These are phyloP conservation scores for Pachycephala philippinensis DNA, from an alignment of 2,113 vertebrate genomes.

Conservation along the genomic window DNA sequence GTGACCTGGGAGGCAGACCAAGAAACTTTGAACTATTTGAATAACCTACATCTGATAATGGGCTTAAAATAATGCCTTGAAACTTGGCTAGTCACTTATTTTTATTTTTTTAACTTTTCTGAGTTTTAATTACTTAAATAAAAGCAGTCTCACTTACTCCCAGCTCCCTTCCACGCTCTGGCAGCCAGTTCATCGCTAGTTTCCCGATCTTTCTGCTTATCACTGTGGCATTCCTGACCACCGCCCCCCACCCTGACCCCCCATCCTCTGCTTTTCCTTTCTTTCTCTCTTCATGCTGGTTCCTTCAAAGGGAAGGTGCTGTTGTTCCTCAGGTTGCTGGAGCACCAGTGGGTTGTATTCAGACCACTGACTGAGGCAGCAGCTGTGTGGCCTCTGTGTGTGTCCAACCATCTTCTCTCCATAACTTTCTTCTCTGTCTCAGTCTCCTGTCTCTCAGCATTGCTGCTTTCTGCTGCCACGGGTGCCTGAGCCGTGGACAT, in stretches of 20 bases:
- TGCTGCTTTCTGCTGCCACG: neutral
- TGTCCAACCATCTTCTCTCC: neutral
- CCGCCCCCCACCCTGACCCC: no score
- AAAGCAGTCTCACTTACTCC: neutral
- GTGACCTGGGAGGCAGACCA: neutral
- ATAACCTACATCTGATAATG: neutral
- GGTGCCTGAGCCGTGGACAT: neutral
- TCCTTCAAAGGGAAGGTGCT: neutral
- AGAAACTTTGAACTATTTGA: neutral
- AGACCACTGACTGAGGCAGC: neutral
- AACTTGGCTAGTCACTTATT: neutral
- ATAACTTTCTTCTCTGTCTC: neutral
- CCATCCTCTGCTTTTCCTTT: neutral
- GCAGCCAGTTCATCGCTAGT: neutral
- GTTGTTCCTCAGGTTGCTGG: neutral
- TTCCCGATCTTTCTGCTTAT: neutral
- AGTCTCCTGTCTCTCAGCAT: neutral
- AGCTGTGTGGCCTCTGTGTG: rapidly evolving
- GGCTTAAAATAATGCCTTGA: neutral
- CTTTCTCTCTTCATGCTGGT: neutral
- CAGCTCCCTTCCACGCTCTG: neutral
- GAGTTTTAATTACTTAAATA: neutral
- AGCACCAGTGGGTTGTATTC: neutral
- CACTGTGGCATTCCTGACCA: neutral
- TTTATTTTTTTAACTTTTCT: neutral